A percentile compares a stretch with the other conserved stretches of the same genome.
These are phyloP conservation scores for Ditylenchus weischeri DNA, from an alignment of 2,888 invertebrate genomes.

Conservation along the genomic window DNA sequence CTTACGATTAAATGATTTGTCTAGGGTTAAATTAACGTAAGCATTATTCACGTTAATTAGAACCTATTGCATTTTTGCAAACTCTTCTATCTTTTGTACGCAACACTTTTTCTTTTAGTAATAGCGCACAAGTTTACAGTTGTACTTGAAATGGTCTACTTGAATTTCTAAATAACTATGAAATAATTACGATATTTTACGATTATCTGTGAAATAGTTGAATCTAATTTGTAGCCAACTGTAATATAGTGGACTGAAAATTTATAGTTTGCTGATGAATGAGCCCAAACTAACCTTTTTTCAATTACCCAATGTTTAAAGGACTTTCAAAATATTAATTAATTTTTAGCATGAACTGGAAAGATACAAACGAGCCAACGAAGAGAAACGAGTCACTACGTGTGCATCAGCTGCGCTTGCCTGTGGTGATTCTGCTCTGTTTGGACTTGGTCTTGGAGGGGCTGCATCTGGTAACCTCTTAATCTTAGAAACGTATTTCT, in stretches of 20 bases:
- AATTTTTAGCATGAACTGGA: constrained; percentile 53
- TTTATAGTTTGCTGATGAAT: background rate
- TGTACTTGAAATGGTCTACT: too few species aligned
- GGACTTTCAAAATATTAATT: background rate
- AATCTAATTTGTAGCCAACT: background rate
- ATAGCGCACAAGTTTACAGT: too few species aligned
- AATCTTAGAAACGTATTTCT: too few species aligned
- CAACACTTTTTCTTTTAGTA: too few species aligned
- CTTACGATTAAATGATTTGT: background rate
- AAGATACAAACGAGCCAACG: constrained; percentile 51
- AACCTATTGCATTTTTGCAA: too few species aligned
- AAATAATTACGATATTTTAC: too few species aligned
- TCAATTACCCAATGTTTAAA: background rate
- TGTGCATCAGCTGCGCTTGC: constrained; percentile 52
- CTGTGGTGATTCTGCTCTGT: constrained; percentile 54
- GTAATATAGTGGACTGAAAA: background rate
- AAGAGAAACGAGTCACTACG: constrained; percentile 53
- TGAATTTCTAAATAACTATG: too few species aligned
- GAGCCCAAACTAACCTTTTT: background rate
- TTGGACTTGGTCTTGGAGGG: constrained; percentile 51
- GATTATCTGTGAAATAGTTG: too few species aligned
- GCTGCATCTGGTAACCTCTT: constrained; percentile 35
- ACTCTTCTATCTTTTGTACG: too few species aligned
- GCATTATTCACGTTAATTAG: too few species aligned
- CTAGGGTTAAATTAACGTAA: too few species aligned